Percentiles rank a stretch among this genome's conserved stretches.
These are phyloP conservation scores for Opisthograptis luteolata DNA, from an alignment of 2,888 invertebrate species.

Conservation along the genomic window DNA sequence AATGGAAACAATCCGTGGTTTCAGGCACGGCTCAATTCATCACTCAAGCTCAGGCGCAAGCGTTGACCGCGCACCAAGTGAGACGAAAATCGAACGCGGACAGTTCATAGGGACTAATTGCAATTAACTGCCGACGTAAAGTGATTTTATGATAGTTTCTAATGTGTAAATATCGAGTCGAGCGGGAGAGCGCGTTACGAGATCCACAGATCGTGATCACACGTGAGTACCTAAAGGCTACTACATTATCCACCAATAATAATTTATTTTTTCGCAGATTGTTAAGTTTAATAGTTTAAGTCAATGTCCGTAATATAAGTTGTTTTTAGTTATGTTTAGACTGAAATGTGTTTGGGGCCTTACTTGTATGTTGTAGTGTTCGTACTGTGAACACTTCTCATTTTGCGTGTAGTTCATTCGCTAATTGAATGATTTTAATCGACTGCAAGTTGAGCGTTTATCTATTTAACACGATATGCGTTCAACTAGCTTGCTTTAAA, in stretches of 20 bases:
- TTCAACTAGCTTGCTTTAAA: background rate
- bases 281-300: slow-evolving; percentile 35
- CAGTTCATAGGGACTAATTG: slow-evolving; percentile 73
- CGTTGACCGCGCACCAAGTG: slow-evolving; percentile 72
- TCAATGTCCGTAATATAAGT: slow-evolving; percentile 29
- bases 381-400: background rate
- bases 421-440: background rate
- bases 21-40: slow-evolving; percentile 75
- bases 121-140: slow-evolving; percentile 54
- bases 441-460: background rate
- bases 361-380: slow-evolving; percentile 5
- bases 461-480: background rate
- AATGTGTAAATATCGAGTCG: slow-evolving; percentile 35
- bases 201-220: slow-evolving; percentile 44
- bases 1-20: slow-evolving; percentile 33
- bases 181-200: slow-evolving; percentile 51
- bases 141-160: slow-evolving; percentile 38
- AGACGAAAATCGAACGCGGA: slow-evolving; percentile 80
- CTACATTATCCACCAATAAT: slow-evolving; percentile 38
- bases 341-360: slow-evolving; percentile 18
- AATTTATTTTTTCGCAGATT: slow-evolving; percentile 41
- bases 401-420: background rate
- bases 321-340: slow-evolving; percentile 30
- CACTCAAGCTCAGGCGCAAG: slow-evolving; percentile 72
- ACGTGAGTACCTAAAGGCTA: slow-evolving; percentile 48